Evolutionary conservation across 2,888 invertebrate species (phyloP), one percentile per base, ranked within the genome.

Genomic region (Heliothis peltigera): DNA sequence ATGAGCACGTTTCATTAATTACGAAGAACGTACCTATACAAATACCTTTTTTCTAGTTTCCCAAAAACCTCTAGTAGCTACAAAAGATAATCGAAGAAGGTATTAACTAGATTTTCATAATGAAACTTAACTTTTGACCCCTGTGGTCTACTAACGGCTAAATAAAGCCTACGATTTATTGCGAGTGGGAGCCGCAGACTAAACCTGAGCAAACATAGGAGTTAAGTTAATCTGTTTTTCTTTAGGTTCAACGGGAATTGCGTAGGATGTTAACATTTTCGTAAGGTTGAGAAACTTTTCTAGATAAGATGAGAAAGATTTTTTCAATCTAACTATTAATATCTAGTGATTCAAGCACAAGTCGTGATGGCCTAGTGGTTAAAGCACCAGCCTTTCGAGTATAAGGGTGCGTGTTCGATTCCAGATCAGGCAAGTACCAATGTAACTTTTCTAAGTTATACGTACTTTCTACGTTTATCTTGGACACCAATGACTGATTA

Each of bases 141-240:
- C 17, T 32, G 1, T 1, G 46, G 7, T 62, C 46, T 64, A 46
- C 42, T 4, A 7, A n/a, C 25, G 21, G 44, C 42, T 47, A 64
- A 21, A 49, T 68, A 60, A 63, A 72, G 2, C 48, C 17, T 42
- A 18, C 18, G 49, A 28, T 21, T 60, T 68, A 68, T 72, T 68
- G 68, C 17, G 49, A 56, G 42, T 42, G n/a, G 4, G 4, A 12
- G n/a, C 18, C 22, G 8, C 42, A 17, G 21, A 10, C 47, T 47
- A 46, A 25, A 19, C 72, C 72, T 72, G 59, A 59, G 56, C 68
- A 72, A 68, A 72, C 59, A 58, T 39, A 22, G 17, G 69, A 64
- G 61, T 63, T 51, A 72, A 39, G 60, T 60, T 72, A 64, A 63
- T 58, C 47, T 51, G 52, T 58, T 65, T 68, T 43, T 44, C 57